Evolutionary conservation across 2,113 vertebrate species (phyloP).

Genomic region (Phyllostomus hastatus): DNA sequence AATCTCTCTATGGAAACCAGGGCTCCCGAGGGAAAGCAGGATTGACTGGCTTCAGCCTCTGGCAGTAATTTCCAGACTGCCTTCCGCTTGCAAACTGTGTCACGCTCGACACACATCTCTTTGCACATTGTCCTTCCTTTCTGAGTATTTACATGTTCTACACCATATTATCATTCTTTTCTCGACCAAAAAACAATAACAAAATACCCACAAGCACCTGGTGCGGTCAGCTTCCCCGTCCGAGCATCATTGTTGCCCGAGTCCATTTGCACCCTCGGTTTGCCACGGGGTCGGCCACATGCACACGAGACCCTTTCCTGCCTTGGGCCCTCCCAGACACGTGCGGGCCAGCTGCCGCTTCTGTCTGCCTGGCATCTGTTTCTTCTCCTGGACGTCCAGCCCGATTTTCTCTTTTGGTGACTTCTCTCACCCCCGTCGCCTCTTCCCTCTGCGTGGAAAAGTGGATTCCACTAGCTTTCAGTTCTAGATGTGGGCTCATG

Average conservation of each 20-base stretch:
- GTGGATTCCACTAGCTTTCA: neutral
- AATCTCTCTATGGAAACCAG: neutral
- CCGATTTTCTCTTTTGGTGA: neutral
- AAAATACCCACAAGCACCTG: neutral
- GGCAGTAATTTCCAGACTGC: neutral
- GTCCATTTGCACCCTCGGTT: rapidly evolving
- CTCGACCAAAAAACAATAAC: neutral
- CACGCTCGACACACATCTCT: neutral
- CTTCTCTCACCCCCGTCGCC: neutral
- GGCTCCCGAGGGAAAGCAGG: neutral
- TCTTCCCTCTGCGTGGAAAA: neutral
- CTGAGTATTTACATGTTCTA: neutral
- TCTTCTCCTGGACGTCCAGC: neutral
- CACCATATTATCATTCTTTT: neutral
- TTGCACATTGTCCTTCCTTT: neutral
- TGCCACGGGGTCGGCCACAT: neutral
- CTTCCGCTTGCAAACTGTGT: neutral
- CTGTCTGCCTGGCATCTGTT: neutral
- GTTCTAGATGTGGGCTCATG: neutral
- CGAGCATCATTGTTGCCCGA: neutral
- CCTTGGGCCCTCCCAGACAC: neutral
- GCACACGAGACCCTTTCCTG: neutral
- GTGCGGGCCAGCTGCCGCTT: neutral
- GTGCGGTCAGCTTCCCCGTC: neutral
- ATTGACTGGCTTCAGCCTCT: neutral